Evolutionary conservation across 2,113 vertebrate species (phyloP).

Genomic region (Pseudorectes ferrugineus): DNA sequence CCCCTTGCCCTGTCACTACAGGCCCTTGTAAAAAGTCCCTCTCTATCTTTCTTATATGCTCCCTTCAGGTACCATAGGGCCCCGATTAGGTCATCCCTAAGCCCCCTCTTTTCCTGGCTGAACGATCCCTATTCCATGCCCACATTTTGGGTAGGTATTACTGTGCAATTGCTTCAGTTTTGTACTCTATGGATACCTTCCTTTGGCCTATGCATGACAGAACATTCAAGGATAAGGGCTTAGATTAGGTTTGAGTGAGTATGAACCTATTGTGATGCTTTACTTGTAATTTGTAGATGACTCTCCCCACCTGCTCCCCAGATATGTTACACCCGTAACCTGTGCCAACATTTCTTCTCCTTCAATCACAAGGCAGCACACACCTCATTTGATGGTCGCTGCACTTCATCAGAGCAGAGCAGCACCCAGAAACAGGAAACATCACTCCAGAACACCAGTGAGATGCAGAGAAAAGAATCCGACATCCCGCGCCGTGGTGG

Average conservation of each 20-base stretch:
- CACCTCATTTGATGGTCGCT: not conserved
- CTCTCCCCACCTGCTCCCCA: not conserved
- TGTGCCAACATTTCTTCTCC: not conserved
- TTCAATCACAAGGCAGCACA: not conserved
- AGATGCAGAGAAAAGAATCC: not conserved
- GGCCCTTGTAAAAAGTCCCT: not conserved
- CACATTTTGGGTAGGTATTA: not conserved
- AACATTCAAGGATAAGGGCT: not conserved
- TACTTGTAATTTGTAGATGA: not conserved
- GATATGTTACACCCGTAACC: not conserved
- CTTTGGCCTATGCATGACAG: not conserved
- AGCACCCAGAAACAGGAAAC: not conserved
- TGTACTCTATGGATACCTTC: not conserved
- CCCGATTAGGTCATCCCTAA: not conserved
- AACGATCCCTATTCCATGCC: not conserved
- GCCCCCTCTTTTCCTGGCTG: not conserved
- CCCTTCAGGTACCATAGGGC: not conserved
- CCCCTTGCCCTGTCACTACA: not conserved
- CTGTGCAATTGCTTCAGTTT: not conserved
- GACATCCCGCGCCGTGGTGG: fast-evolving
- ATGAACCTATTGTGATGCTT: not conserved
- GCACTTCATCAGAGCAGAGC: not conserved
- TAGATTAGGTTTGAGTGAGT: not conserved
- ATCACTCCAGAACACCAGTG: not conserved
- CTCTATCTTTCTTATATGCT: not conserved